Evolutionary conservation across 1,140 invertebrate species (phyloP), one percentile per base, ranked within the genome.

Genomic region (Ephestia elutella): DNA sequence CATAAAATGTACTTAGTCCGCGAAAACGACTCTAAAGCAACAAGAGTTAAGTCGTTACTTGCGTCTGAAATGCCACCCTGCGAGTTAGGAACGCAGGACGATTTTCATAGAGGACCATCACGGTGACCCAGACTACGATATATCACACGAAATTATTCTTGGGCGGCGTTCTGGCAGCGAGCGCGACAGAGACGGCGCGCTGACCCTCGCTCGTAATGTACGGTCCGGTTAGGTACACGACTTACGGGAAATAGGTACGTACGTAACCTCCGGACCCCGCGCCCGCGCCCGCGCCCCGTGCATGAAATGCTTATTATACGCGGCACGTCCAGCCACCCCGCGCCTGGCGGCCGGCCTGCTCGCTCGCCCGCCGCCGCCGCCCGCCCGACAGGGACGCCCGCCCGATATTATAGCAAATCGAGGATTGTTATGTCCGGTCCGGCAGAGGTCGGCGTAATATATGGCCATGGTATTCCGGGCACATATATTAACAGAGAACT

Each of bases 281-380:
- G 70, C 59, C 65, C 56, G 56, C 57, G 54, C 76, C 77, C 78
- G 73, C 79, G 64, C 82, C 85, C 87, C 84, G 79, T 88, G 87
- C 87, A 89, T 89, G 87, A 89, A 89, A 89, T 89, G 87, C 87
- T 89, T 89, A 89, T 89, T 89, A 89, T 89, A 89, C 88, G 86
- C 86, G 82, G 86, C 88, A 89, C 88, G 88, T 89, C 79, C 73
- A 55, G 71, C 62, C 70, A 75, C 78, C 67, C 80, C 78, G 73
- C 78, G 73, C 78, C 70, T 71, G 62, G 70, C 73, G n/a, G n/a
- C 56, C 57, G 63, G 58, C 79, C 76, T 76, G 68, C 81, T 86
- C 77, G 30, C 78, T 72, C 82, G 60, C 70, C 63, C 71, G 44
- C 54, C 25, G 66, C 49, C 56, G 59, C 70, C 68, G 60, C 66